Evolutionary conservation across 2,797 vertebrate genomes (phyloP), one percentile per base, ranked within the genome.

Genomic region (Melanogrammus aeglefinus): DNA sequence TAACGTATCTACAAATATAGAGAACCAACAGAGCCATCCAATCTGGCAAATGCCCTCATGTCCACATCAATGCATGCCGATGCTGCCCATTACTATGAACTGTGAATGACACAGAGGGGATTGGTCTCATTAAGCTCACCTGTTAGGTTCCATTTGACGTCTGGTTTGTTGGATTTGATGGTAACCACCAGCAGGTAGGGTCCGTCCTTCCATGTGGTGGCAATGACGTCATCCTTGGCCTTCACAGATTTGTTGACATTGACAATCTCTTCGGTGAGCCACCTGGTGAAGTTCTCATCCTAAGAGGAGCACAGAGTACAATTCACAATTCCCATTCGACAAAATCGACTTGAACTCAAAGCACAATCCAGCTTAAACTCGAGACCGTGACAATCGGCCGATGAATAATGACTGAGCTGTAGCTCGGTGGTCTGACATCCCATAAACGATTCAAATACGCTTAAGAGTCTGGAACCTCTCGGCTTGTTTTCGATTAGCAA

Each of bases 131-230:
- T n/a, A n/a, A n/a, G 57, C 83, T 82, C 86, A 96, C 96, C 91
- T 81, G 93, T 96, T 91, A 97, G 90, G 92, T 93, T 95, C 96
- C 96, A 97, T 78, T 88, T 86, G 72, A 77, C 79, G 2, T 93
- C 85, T 63, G 77, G 86, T 84, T 92, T 93, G 77, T 47, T 85
- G 0, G 95, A 83, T 76, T 88, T 82, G 75, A 96, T 84, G 66
- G 89, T 90, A 31, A 97, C 89, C 27, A 96, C 90, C 73, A 97
- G 94, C 69, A 96, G 86, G 79, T 96, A 96, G 6, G 96, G 96
- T 0, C 96, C 96, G 31, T 96, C 95, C 88, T 88, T 95, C 93
- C 94, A 95, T 6, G 96, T 96, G 74, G 93, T 95, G 75, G 94
- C 92, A 36, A 96, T 92, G 76, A 96, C 87, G 71, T 95, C 86